Percentiles rank a stretch among this genome's conserved stretches.
phyloP scores from a whole-genome alignment of 2,888 invertebrate species.

The Dione vanillae region DNA sequence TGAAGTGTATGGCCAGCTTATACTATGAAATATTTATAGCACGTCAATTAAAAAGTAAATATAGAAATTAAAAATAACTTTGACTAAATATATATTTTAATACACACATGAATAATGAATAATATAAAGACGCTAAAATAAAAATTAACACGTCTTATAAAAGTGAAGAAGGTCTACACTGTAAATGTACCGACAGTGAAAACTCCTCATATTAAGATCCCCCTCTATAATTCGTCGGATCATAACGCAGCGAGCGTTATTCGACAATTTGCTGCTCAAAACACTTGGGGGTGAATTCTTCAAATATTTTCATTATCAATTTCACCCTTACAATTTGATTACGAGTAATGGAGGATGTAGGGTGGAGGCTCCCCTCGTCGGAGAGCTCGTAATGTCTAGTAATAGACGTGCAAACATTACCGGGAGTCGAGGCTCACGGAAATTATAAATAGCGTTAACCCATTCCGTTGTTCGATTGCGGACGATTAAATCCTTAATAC shows the following conservation, averaged over 20 bases:
- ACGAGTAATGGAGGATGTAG: conserved; percentile 44
- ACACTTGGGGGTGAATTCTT: conserved; percentile 44
- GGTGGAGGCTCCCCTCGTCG: conserved; percentile 21
- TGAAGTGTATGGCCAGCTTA: too few species aligned
- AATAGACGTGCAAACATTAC: conserved; percentile 44
- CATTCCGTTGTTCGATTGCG: conserved; percentile 1
- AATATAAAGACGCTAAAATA: neutral
- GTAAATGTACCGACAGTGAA: conserved; percentile 10
- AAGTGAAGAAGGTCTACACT: too few species aligned
- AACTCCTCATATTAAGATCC: conserved; percentile 24
- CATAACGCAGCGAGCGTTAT: conserved; percentile 35
- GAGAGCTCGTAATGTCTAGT: conserved; percentile 38
- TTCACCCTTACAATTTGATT: conserved; percentile 52
- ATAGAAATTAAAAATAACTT: too few species aligned
- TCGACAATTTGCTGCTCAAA: conserved; percentile 46
- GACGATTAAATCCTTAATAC: conserved; percentile 10
- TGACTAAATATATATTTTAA: too few species aligned
- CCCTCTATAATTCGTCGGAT: conserved; percentile 31
- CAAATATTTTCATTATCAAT: conserved; percentile 51
- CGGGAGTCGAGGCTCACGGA: neutral
- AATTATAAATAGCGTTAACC: neutral
- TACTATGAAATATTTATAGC: too few species aligned
- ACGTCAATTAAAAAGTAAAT: too few species aligned
- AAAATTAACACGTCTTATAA: conserved; percentile 20
- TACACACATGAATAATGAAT: neutral